These are phyloP conservation scores for Chamaedrilus cognettii DNA, from an alignment of 2,888 invertebrate species.

Conservation along the genomic window DNA sequence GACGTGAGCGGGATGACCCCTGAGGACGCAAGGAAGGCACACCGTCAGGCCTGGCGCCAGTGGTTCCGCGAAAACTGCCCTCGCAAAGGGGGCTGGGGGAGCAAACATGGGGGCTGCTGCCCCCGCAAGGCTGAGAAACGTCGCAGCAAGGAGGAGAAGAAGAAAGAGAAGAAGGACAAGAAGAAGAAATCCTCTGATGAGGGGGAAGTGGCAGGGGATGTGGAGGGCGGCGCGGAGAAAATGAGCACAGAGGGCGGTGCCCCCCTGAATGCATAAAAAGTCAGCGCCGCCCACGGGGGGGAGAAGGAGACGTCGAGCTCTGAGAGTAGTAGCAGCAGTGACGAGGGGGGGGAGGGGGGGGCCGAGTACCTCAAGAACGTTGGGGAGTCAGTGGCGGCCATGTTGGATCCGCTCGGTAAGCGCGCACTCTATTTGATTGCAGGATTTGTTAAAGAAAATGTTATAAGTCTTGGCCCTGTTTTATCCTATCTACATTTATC, in stretches of 20 bases:
- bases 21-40: background rate
- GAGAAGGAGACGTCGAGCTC: constrained; percentile 6
- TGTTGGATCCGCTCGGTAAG: constrained; percentile 63
- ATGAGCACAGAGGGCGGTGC: no score
- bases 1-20: background rate
- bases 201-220: no score
- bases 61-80: constrained; percentile 3
- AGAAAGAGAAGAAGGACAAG: constrained; percentile 15
- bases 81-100: no score
- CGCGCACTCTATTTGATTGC: no score
- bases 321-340: constrained; percentile 7
- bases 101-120: no score
- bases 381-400: constrained; percentile 62
- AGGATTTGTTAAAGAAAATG: no score
- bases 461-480: no score
- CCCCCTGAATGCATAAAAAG: no score
- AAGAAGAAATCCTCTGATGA: no score
- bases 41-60: constrained; percentile 16
- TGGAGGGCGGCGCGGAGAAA: background rate
- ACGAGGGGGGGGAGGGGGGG: constrained; percentile 5
- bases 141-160: constrained; percentile 5
- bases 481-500: no score
- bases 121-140: background rate
- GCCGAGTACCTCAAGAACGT: constrained; percentile 59
- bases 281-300: background rate